These are phyloP conservation scores for Ormyrus labotus DNA, from an alignment of 2,888 invertebrate species.

Conservation along the genomic window DNA sequence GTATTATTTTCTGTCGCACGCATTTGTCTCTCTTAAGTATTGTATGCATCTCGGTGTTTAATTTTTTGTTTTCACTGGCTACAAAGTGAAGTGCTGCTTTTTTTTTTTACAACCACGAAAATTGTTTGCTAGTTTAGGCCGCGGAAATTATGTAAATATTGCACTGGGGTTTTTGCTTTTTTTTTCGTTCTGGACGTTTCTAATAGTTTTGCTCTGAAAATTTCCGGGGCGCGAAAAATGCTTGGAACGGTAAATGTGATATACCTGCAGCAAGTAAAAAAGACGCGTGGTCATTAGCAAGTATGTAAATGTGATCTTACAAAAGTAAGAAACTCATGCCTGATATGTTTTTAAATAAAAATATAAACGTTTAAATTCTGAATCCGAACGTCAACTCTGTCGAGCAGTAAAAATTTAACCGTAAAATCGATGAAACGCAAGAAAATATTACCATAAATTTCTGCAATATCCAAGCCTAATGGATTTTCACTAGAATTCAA, in stretches of 20 bases:
- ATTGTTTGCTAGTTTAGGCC: slow-evolving; percentile 53
- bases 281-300: too few relatives aligned
- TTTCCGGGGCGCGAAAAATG: too few relatives aligned
- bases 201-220: too few relatives aligned
- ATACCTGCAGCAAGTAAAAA: too few relatives aligned
- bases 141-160: not conserved
- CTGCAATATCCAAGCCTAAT: too few relatives aligned
- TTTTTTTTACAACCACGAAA: slow-evolving; percentile 7
- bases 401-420: too few relatives aligned
- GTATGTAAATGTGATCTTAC: not conserved
- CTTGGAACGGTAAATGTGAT: too few relatives aligned
- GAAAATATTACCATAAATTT: too few relatives aligned
- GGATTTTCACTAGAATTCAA: not conserved
- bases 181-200: too few relatives aligned
- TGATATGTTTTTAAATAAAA: not conserved
- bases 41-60: slow-evolving; percentile 38
- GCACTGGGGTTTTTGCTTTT: not conserved
- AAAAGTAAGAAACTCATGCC: not conserved
- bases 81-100: not conserved
- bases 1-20: slow-evolving; percentile 12
- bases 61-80: slow-evolving; percentile 14
- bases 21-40: slow-evolving; percentile 12
- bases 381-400: too few relatives aligned
- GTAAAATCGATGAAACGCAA: too few relatives aligned
- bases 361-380: too few relatives aligned